Conservation (phyloP, 2,888 invertebrate genomes). For the Aporophyla lueneburgensis region DNA sequence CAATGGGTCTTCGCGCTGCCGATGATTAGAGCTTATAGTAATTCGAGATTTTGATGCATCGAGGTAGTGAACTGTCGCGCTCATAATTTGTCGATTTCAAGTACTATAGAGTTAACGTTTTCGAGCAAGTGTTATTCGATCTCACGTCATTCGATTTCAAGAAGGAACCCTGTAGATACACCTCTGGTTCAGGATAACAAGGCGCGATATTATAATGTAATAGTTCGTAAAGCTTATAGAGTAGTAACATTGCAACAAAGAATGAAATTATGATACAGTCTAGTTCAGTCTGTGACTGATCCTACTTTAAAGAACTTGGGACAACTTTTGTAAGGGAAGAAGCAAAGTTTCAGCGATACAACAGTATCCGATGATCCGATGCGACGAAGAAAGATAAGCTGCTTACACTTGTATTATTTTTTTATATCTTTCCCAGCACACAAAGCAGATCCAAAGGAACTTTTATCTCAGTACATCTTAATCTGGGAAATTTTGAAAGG, state of each 20-base stretch:
- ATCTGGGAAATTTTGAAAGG: not conserved
- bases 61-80: too few relatives aligned
- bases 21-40: too few relatives aligned
- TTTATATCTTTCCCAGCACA: not conserved
- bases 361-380: constrained; percentile 11
- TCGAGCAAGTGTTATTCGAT: too few relatives aligned
- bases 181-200: too few relatives aligned
- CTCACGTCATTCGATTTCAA: too few relatives aligned
- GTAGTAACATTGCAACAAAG: not conserved
- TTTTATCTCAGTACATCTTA: not conserved
- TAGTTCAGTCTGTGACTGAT: constrained; percentile 1
- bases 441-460: not conserved
- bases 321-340: constrained; percentile 7
- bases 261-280: not conserved
- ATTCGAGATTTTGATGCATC: too few relatives aligned
- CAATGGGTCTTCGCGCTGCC: too few relatives aligned
- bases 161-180: too few relatives aligned
- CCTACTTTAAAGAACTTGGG: not conserved
- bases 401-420: constrained; percentile 30
- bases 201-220: too few relatives aligned
- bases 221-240: not conserved
- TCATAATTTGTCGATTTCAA: too few relatives aligned
- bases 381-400: constrained; percentile 27
- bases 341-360: constrained; percentile 22
- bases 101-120: too few relatives aligned